A percentile compares a stretch with the other conserved stretches of the same genome.
phyloP scores from a whole-genome alignment of 2,113 vertebrate genomes.

The Pogona vitticeps region DNA sequence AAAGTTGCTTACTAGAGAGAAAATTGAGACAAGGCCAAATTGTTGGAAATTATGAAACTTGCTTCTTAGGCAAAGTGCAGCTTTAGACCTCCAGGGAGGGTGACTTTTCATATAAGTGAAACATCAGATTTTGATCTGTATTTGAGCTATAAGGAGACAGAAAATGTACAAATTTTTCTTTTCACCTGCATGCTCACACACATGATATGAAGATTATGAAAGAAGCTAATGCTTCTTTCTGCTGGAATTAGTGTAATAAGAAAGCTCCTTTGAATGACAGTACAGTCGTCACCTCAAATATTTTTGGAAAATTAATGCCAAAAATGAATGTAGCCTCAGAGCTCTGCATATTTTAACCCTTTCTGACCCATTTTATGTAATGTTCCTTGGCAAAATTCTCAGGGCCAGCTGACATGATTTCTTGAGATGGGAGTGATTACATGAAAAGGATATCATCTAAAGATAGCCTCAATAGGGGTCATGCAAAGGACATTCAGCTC shows the following conservation, averaged over 20 bases:
- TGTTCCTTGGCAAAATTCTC: conserved; percentile 27
- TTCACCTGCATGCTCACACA: conserved; percentile 50
- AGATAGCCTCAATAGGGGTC: neutral
- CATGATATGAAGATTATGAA: conserved; percentile 55
- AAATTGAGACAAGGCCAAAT: neutral
- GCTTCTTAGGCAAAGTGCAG: conserved; percentile 13
- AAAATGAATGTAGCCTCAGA: conserved; percentile 69
- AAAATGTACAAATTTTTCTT: conserved; percentile 57
- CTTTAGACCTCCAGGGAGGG: neutral
- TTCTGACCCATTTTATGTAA: conserved; percentile 52
- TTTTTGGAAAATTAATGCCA: conserved; percentile 69
- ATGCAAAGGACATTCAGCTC: neutral
- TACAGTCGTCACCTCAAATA: conserved; percentile 64
- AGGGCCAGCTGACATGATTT: neutral
- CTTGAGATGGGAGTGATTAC: neutral
- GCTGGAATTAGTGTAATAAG: conserved; percentile 68
- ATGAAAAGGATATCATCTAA: neutral
- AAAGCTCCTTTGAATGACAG: conserved; percentile 72
- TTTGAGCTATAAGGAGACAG: conserved; percentile 53
- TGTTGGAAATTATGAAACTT: neutral
- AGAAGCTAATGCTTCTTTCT: conserved; percentile 66
- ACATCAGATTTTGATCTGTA: conserved; percentile 61
- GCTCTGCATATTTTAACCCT: conserved; percentile 54
- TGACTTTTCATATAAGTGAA: conserved; percentile 37
- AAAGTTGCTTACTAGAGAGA: neutral